Base-by-base conservation (phyloP, 2,113 vertebrate genomes). In the Neolamprologus cancellatus region DNA sequence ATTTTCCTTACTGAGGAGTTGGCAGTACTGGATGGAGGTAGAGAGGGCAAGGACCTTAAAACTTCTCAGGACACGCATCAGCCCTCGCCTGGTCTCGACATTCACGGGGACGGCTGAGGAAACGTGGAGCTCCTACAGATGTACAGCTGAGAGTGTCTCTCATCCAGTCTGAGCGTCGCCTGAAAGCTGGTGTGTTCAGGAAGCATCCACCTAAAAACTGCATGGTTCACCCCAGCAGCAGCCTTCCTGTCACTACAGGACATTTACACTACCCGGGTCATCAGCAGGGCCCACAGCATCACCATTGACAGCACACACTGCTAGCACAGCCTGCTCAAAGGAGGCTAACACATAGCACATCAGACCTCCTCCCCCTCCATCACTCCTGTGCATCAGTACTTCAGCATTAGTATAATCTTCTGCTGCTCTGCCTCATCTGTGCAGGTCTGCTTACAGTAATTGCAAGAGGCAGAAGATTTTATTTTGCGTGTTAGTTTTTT, bases 11-110 rank as follows among this genome's bases (percentile, higher is more conserved):
- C 23, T 23, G 23, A 23, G 23, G 23, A 23, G 23, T 23, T 23
- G 23, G 23, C 23, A 23, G 3, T 3, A 23, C 23, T 23, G 23
- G 18, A 64, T 6, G 10, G 30, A 36, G 59, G n/a, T 23, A 23
- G 2, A 39, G n/a, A 69, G 34, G 9, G 2, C n/a, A n/a, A 20
- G 11, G n/a, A 39, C 61, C 34, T 66, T 39, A 36, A 66, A 66
- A 20, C 11, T 66, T 8, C n/a, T 66, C 34, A 0, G 34, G 11
- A 39, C 34, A 20, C 1, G 2, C 61, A 5, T 36, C 6, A 41
- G 11, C n/a, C 3, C 64, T 69, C 3, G 2, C 7, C 34, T 2
- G 64, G 36, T 23, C 34, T 69, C 5, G 1, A 0, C 55, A 0
- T 30, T 59, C 15, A 59, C 6, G 0, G n/a, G 36, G 64, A 69